Conservation (phyloP, 2,888 invertebrate species). For the Latrodectus elegans region DNA sequence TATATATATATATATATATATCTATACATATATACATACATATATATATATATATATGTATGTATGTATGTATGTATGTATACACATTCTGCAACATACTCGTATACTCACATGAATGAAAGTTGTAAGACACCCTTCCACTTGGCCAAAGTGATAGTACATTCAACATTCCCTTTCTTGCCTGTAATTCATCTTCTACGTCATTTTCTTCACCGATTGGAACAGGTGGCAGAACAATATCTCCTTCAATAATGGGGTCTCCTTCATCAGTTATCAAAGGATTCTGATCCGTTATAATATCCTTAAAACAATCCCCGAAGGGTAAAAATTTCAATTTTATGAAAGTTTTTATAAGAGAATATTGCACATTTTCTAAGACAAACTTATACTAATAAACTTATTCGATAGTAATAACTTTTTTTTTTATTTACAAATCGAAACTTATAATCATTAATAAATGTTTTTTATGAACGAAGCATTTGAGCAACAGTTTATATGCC, state of each 20-base stretch:
- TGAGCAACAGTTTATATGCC: too few species aligned
- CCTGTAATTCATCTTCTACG: constrained; percentile 47
- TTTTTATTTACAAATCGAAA: too few species aligned
- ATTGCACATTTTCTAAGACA: neutral
- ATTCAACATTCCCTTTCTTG: constrained; percentile 51
- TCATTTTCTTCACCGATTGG: constrained; percentile 29
- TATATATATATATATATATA: too few species aligned
- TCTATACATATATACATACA: too few species aligned
- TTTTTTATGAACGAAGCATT: too few species aligned
- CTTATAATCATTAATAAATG: too few species aligned
- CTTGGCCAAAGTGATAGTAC: constrained; percentile 64
- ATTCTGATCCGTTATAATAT: constrained; percentile 62
- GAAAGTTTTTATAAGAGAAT: neutral
- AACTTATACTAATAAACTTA: too few species aligned
- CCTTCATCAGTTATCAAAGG: constrained; percentile 61
- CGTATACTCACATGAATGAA: constrained; percentile 56
- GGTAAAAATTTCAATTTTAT: neutral
- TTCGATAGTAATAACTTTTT: too few species aligned
- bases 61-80: too few species aligned
- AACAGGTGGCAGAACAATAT: constrained; percentile 48
- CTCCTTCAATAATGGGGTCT: constrained; percentile 65
- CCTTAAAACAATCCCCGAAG: constrained; percentile 23
- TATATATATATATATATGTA: too few species aligned
- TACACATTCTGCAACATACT: neutral
- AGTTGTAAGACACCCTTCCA: constrained; percentile 54